phyloP scores from a whole-genome alignment of 2,113 vertebrate genomes.

The Peromyscus californicus region DNA sequence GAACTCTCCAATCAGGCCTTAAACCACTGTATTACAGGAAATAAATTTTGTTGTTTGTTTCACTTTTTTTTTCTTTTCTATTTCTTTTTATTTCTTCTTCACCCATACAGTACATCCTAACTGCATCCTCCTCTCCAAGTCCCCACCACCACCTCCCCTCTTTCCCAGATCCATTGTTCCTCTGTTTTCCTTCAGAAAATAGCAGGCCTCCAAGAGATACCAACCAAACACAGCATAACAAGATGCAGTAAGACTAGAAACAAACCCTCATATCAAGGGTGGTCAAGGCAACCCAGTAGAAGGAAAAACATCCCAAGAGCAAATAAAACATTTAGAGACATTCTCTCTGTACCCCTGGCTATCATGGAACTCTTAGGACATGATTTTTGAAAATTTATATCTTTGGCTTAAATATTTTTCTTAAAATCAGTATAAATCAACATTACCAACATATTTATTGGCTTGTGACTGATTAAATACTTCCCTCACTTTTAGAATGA shows the following conservation, averaged over 20 bases:
- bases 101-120: not conserved
- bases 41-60: no score
- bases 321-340: not conserved
- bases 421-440: not conserved
- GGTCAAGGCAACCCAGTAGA: not conserved
- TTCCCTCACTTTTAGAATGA: not conserved
- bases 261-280: not conserved
- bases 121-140: not conserved
- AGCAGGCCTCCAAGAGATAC: not conserved
- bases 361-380: not conserved
- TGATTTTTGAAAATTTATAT: not conserved
- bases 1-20: not conserved
- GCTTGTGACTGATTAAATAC: not conserved
- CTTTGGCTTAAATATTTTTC: not conserved
- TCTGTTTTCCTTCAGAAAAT: not conserved
- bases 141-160: not conserved
- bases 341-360: not conserved
- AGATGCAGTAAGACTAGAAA: not conserved
- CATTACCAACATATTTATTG: not conserved
- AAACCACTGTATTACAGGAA: not conserved
- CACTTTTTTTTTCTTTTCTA: no score
- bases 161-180: not conserved
- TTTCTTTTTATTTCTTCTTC: not conserved
- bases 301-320: no score
- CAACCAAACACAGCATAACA: not conserved